phyloP scores from a whole-genome alignment of 2,113 vertebrate genomes.

The Colossoma macropomum region DNA sequence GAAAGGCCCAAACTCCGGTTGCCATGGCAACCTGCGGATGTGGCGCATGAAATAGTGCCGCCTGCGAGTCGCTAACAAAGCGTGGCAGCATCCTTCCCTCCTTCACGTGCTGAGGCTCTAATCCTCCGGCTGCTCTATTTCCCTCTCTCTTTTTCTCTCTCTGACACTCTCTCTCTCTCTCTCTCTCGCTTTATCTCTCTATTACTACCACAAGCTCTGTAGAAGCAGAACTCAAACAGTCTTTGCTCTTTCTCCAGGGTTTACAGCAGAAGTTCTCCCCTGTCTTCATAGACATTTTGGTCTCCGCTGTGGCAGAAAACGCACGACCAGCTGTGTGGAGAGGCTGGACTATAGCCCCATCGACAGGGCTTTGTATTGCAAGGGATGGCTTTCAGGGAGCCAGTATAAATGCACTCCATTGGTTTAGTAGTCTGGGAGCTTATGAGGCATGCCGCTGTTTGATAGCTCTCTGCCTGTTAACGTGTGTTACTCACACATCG shows the following conservation, averaged over 20 bases:
- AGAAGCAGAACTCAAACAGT: neutral
- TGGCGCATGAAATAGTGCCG: slow-evolving; percentile 70
- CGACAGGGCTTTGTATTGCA: neutral
- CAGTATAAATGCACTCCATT: slow-evolving; percentile 37
- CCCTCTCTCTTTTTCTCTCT: slow-evolving; percentile 23
- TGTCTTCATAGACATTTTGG: neutral
- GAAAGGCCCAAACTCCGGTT: slow-evolving; percentile 67
- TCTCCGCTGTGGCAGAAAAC: slow-evolving; percentile 5
- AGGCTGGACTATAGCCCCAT: neutral
- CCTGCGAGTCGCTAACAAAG: slow-evolving; percentile 64
- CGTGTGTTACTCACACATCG: neutral
- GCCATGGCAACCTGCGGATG: slow-evolving; percentile 74
- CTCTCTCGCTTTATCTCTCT: neutral
- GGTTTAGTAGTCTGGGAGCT: slow-evolving; percentile 4
- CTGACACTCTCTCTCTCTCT: neutral
- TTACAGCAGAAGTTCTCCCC: neutral
- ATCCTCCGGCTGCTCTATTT: slow-evolving; percentile 31
- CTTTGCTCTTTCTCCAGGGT: slow-evolving; percentile 28
- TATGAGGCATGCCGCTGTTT: slow-evolving; percentile 14
- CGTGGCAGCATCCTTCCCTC: slow-evolving; percentile 60
- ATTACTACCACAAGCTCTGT: neutral
- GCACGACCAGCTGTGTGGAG: neutral
- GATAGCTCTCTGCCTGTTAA: neutral
- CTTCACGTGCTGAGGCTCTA: slow-evolving; percentile 47
- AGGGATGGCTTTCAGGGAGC: neutral